Evolutionary conservation across 2,113 vertebrate genomes (phyloP), one percentile per base, ranked within the genome.

Genomic region (Zapornia atra): DNA sequence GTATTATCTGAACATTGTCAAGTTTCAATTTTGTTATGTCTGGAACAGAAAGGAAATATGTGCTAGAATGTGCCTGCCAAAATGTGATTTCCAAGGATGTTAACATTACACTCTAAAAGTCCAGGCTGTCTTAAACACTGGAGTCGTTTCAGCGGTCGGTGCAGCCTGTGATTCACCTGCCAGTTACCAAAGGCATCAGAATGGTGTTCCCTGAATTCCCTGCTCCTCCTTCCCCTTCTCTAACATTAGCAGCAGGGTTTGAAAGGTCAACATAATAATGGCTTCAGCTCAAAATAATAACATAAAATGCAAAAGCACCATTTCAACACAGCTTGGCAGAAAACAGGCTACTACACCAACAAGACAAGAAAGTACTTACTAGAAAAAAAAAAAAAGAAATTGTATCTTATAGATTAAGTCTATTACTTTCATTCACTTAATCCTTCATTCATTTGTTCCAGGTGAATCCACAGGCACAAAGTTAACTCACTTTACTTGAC

Each of bases 1-100:
- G 15, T 29, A 64, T 22, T 65, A 93, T 36, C 26, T 82, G 61
- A 91, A 93, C 56, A 48, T 29, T 86, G 42, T 53, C 61, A 60
- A 68, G n/a, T 42, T 96, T 89, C 56, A 79, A 66, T n/a, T 86
- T 80, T 91, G 80, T 83, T 94, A 66, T 38, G 18, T 57, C 50
- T 82, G 15, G 75, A 93, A 92, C 51, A 42, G 13, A 63, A 80
- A 57, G 91, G n/a, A 92, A 91, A 3, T 50, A 93, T 11, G 57
- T 83, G 82, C 51, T 53, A 93, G 33, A 90, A 93, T 9, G 70
- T 26, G 51, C 63, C 60, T 89, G 65, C 92, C 82, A 95, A 85
- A 83, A 33, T 68, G 44, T 5, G 7, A 53, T 51, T 92, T 87
- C 71, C 25, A 75, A 71, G 53, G 42, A 89, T 0, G 0, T 64